Evolutionary conservation across 2,888 invertebrate species (phyloP).

Genomic region (Dichetophora obliterata): DNA sequence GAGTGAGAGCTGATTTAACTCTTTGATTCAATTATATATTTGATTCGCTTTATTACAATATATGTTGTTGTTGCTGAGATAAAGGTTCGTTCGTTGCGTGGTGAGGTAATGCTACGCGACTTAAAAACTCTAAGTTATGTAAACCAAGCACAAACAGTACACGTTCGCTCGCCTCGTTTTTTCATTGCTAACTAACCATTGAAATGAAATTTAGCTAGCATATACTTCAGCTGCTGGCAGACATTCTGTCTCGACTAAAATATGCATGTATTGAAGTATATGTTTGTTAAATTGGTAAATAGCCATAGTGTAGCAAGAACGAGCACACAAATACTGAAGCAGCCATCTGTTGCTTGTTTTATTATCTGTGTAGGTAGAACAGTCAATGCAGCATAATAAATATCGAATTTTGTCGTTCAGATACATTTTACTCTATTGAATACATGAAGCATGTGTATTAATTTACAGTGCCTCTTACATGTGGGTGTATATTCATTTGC

Average conservation of each 20-base stretch:
- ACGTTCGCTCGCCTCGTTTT: slow-evolving; percentile 54
- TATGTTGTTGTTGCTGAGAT: not conserved
- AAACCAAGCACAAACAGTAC: slow-evolving; percentile 36
- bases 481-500: too few relatives aligned
- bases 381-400: slow-evolving; percentile 28
- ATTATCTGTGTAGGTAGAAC: slow-evolving; percentile 49
- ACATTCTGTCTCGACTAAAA: slow-evolving; percentile 66
- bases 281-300: slow-evolving; percentile 40
- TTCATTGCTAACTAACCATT: slow-evolving; percentile 53
- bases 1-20: slow-evolving; percentile 35
- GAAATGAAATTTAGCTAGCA: slow-evolving; percentile 49
- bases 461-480: too few relatives aligned
- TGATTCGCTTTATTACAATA: slow-evolving; percentile 34
- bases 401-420: too few relatives aligned
- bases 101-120: slow-evolving; percentile 44
- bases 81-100: slow-evolving; percentile 18
- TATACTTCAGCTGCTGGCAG: slow-evolving; percentile 58
- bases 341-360: slow-evolving; percentile 53
- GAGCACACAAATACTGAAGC: slow-evolving; percentile 37
- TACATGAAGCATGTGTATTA: too few relatives aligned
- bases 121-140: slow-evolving; percentile 37
- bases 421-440: too few relatives aligned
- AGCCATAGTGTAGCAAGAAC: slow-evolving; percentile 7
- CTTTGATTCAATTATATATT: slow-evolving; percentile 37
- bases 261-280: slow-evolving; percentile 44